Evolutionary conservation across 2,113 vertebrate species (phyloP).

Genomic region (Mystacornis crossleyi): DNA sequence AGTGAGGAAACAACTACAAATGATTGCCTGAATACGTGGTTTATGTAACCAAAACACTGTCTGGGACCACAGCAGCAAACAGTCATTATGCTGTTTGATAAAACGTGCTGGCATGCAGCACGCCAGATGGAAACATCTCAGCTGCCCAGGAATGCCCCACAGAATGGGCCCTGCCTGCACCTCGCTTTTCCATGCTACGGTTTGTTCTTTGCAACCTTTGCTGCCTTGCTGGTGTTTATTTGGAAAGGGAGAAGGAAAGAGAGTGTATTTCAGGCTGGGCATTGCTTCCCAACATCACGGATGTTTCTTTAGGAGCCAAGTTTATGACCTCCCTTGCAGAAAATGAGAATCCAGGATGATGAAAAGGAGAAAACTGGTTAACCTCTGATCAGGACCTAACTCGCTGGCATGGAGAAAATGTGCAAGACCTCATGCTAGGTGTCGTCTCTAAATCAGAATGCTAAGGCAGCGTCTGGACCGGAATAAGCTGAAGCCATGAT

Average conservation of each 20-base stretch:
- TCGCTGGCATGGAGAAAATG: background rate
- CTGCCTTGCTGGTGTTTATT: background rate
- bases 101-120: background rate
- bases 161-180: background rate
- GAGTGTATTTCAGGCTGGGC: background rate
- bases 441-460: background rate
- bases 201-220: background rate
- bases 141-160: background rate
- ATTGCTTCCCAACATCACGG: background rate
- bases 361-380: background rate
- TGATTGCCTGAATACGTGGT: background rate
- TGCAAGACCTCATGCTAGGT: background rate
- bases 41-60: background rate
- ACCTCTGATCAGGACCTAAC: background rate
- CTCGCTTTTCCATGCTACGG: background rate
- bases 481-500: background rate
- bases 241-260: background rate
- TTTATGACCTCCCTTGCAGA: background rate
- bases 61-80: background rate
- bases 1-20: constrained; percentile 5
- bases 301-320: background rate
- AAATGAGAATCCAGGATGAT: background rate
- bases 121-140: background rate
- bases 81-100: background rate
- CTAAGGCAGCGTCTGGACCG: background rate